Conservation (phyloP, 2,888 invertebrate species). For the Hemistola chrysoprasaria region DNA sequence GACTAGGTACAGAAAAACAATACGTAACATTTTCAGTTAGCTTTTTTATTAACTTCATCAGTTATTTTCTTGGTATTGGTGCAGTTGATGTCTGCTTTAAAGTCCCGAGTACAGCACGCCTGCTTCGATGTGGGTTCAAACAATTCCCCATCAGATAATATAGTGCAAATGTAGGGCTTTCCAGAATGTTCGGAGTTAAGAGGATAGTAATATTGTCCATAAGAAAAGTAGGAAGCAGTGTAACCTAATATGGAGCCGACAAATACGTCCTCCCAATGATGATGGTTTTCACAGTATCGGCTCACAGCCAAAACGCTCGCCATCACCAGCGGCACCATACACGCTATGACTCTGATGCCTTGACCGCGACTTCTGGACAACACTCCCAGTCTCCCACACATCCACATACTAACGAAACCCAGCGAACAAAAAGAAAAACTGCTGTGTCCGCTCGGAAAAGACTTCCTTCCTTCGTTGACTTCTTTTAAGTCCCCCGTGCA, state of each 20-base stretch:
- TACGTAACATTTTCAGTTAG: too few relatives aligned
- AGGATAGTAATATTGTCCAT: slow-evolving; percentile 86
- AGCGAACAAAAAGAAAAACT: slow-evolving; percentile 90
- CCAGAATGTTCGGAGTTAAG: slow-evolving; percentile 39
- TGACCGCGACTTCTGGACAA: slow-evolving; percentile 83
- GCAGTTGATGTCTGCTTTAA: slow-evolving; percentile 18
- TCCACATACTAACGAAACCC: slow-evolving; percentile 86
- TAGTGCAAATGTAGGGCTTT: slow-evolving; percentile 38
- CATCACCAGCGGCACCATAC: slow-evolving; percentile 83
- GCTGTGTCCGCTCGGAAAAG: slow-evolving; percentile 94
- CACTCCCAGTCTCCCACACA: slow-evolving; percentile 86
- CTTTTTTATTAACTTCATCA: slow-evolving; percentile 12
- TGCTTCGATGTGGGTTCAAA: slow-evolving; percentile 13
- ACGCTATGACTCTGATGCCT: slow-evolving; percentile 81
- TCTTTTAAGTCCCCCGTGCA: slow-evolving; percentile 84
- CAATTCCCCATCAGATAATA: slow-evolving; percentile 22
- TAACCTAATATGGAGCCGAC: slow-evolving; percentile 87
- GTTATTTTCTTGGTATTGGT: slow-evolving; percentile 5
- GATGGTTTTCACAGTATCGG: slow-evolving; percentile 92
- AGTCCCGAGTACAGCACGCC: slow-evolving; percentile 30
- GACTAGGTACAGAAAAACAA: too few relatives aligned
- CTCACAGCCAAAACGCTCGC: slow-evolving; percentile 86
- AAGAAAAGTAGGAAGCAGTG: slow-evolving; percentile 83
- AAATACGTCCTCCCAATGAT: slow-evolving; percentile 92
- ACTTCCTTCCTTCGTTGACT: slow-evolving; percentile 90